A percentile compares a stretch with the other conserved stretches of the same genome.
Conservation (phyloP, 1,140 invertebrate species). For the Dendrolimus punctatus region DNA sequence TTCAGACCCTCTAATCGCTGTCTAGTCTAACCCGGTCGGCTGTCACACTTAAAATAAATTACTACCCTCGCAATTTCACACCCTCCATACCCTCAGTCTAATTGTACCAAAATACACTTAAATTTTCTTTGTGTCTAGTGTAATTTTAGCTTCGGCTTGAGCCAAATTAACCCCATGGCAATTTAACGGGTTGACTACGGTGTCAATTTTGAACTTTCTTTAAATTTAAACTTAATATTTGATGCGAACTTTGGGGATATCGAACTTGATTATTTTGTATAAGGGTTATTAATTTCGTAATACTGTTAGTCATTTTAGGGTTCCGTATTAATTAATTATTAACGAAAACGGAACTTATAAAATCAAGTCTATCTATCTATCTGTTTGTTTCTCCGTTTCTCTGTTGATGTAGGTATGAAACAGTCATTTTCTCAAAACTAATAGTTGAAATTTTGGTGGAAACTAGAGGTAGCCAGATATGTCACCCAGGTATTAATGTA, state of each 20-base stretch:
- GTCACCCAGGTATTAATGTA: too few relatives aligned
- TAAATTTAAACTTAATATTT: conserved; percentile 31
- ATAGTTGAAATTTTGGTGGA: too few relatives aligned
- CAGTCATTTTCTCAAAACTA: too few relatives aligned
- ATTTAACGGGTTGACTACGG: conserved; percentile 47
- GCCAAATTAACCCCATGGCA: conserved; percentile 48
- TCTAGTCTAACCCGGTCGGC: conserved; percentile 19
- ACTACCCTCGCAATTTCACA: conserved; percentile 57
- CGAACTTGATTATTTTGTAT: not conserved
- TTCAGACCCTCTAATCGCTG: conserved; percentile 15
- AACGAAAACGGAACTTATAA: too few relatives aligned
- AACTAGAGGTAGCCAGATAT: too few relatives aligned
- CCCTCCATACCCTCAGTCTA: conserved; percentile 48
- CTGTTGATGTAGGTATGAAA: too few relatives aligned
- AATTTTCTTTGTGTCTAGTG: conserved; percentile 67
- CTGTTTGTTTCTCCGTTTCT: too few relatives aligned
- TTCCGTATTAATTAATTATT: too few relatives aligned
- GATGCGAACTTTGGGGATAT: conserved; percentile 11
- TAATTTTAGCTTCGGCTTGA: conserved; percentile 61
- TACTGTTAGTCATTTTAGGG: too few relatives aligned
- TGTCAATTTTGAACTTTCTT: conserved; percentile 40
- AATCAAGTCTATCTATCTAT: too few relatives aligned
- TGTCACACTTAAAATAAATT: conserved; percentile 64
- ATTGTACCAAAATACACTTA: conserved; percentile 68
- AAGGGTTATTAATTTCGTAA: too few relatives aligned